Base-by-base conservation (phyloP, 1,140 invertebrate species). In the Belonocnema kinseyi region DNA sequence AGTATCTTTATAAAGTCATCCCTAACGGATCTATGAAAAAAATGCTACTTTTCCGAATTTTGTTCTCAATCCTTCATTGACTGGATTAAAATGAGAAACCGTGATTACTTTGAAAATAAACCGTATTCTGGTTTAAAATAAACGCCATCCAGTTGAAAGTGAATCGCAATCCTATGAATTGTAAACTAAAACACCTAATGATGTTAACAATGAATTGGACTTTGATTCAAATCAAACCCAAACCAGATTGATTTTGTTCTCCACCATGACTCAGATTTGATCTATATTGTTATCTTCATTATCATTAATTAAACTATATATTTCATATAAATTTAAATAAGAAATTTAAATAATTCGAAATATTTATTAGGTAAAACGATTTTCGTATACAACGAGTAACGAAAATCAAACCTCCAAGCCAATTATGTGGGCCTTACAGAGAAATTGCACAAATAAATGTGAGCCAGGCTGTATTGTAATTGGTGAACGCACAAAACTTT, bases 381-480 rank as follows among this genome's bases (percentile, higher is more conserved):
- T 96, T 87, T 96, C 96, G 0, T 96, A 95, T 83, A 96, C 96
- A 2, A 96, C 95, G 16, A 96, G 95, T 58, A 96, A 94, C 8
- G 96, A 96, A 84, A 96, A 96, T 84, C 94, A 95, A 4, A 96
- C 96, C 0, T 95, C 94, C 0, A 92, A 91, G 3, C 93, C 94
- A 4, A 95, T 94, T 86, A 93, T 97, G 90, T 97, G 96, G 96
- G 94, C 95, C 0, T 83, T 97, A 51, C 95, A 97, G 88, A 92
- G 97, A 4, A 95, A 96, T 81, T 97, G 97, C 85, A 94, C 95
- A 0, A 94, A 94, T 75, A 94, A 94, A 85, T 97, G 97, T 87
- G 96, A 97, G 80, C 93, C 96, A 0, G 96, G 96, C 12, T 97
- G 96, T 89, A 96, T 97, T 77, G 93, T 97, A 10, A 97, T 97